phyloP scores from a whole-genome alignment of 2,797 vertebrate genomes.

The Garrulus glandarius region DNA sequence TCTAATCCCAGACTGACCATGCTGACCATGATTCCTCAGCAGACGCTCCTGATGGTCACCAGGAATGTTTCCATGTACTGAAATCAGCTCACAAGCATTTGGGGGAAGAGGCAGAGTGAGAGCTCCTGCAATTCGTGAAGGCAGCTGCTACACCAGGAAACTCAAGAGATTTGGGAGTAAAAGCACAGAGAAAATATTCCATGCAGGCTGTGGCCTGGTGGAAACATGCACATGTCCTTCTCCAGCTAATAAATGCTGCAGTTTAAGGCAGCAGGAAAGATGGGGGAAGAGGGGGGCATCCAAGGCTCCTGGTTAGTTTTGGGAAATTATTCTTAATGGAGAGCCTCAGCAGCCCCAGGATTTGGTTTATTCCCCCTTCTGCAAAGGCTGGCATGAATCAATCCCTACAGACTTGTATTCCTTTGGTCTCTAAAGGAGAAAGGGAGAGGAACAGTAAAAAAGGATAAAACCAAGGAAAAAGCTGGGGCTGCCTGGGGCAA shows the following conservation, averaged over 20 bases:
- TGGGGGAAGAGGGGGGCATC: background rate
- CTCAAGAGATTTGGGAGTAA: background rate
- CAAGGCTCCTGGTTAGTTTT: background rate
- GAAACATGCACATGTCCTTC: background rate
- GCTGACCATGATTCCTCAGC: background rate
- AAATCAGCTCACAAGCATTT: background rate
- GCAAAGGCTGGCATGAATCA: background rate
- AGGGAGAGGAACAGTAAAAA: background rate
- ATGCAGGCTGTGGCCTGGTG: background rate
- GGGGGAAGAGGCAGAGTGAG: background rate
- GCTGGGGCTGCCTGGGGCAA: background rate
- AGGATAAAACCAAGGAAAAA: background rate
- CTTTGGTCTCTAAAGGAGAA: background rate
- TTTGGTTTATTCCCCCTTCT: background rate
- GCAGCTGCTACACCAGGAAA: background rate
- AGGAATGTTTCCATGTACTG: background rate
- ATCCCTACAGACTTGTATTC: background rate
- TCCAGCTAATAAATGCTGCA: background rate
- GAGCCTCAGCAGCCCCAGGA: background rate
- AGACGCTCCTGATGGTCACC: background rate
- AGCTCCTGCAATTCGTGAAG: background rate
- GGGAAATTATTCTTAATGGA: background rate
- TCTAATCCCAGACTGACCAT: background rate
- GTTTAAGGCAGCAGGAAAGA: background rate
- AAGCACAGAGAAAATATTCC: background rate